Percentiles rank a stretch among this genome's conserved stretches.
These are phyloP conservation scores for Ophiothrix spiculata DNA, from an alignment of 35 echinoderm and acorn worm species.

Conservation along the genomic window DNA sequence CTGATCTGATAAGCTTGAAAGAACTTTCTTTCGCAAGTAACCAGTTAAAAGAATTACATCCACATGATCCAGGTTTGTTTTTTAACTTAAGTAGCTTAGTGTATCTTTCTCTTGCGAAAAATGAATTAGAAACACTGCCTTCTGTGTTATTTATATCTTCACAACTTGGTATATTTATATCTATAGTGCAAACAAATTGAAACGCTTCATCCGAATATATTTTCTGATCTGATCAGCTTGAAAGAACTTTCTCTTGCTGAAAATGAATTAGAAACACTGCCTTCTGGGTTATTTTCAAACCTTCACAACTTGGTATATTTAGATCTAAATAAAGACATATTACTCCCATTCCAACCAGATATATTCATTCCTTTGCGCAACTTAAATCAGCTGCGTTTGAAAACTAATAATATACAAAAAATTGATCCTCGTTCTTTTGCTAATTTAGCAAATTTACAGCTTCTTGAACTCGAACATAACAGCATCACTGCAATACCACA, in stretches of 20 bases:
- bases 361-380: not conserved
- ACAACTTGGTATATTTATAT: too few species aligned
- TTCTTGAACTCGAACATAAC: not conserved
- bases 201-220: not conserved
- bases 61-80: too few species aligned
- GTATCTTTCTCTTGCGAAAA: too few species aligned
- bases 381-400: not conserved
- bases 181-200: not conserved
- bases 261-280: not conserved
- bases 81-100: too few species aligned
- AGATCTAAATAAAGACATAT: not conserved
- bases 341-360: not conserved
- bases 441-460: not conserved
- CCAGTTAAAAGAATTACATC: too few species aligned
- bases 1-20: too few species aligned
- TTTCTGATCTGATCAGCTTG: not conserved
- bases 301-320: not conserved
- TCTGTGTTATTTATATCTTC: too few species aligned
- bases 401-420: not conserved
- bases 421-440: not conserved
- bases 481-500: not conserved
- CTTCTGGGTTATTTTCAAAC: not conserved
- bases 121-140: too few species aligned
- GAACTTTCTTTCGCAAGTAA: too few species aligned
- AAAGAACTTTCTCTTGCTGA: not conserved